Percentiles rank a stretch among this genome's conserved stretches.
Conservation (phyloP, 2,888 invertebrate genomes). For the Tinea pellionella region DNA sequence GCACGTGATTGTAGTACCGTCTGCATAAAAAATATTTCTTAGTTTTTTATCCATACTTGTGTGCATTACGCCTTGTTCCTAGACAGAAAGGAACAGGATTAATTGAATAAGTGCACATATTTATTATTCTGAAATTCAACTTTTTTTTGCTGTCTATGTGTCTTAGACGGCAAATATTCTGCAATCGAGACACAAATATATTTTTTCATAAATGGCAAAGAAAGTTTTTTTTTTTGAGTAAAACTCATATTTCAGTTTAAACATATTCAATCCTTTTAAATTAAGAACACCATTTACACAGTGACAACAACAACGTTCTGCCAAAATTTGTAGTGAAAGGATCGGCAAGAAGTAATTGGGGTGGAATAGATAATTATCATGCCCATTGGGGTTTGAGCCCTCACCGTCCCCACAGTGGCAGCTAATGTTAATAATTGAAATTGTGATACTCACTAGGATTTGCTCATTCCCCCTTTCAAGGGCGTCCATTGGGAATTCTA, state of each 20-base stretch:
- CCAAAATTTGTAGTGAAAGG: conserved; percentile 24
- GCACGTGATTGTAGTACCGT: no score
- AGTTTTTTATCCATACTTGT: no score
- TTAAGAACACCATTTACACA: neutral
- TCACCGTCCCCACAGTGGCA: conserved; percentile 25
- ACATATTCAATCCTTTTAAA: neutral
- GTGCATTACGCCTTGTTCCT: no score
- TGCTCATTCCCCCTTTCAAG: conserved; percentile 27
- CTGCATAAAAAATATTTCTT: no score
- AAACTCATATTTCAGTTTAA: neutral
- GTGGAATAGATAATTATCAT: conserved; percentile 38
- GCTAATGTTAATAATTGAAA: conserved; percentile 34
- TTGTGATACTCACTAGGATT: conserved; percentile 31
- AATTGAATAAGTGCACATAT: no score
- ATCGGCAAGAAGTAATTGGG: conserved; percentile 30
- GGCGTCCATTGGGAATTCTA: conserved; percentile 8
- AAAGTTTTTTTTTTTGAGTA: no score
- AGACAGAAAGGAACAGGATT: no score
- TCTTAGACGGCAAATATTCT: no score
- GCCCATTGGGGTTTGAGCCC: conserved; percentile 29
- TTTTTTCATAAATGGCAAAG: no score
- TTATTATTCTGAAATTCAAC: no score
- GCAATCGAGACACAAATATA: no score
- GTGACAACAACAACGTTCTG: conserved; percentile 18
- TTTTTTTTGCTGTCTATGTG: no score